phyloP scores from a whole-genome alignment of 2,797 vertebrate genomes.

The Prunella strophiata region DNA sequence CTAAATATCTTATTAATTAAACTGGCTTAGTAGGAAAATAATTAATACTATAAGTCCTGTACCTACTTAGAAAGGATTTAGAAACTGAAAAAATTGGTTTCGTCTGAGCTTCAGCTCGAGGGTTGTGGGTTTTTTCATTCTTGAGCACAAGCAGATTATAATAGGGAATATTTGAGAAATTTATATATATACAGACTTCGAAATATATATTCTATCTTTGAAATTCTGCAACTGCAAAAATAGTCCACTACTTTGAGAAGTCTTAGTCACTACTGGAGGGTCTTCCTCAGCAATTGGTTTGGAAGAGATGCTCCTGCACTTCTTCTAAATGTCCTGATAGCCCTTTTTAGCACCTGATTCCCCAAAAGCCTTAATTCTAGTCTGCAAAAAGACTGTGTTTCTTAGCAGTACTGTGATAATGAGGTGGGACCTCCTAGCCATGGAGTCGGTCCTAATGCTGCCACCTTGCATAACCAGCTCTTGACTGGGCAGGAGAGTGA shows the following conservation, averaged over 20 bases:
- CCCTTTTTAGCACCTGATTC: background rate
- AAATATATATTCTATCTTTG: background rate
- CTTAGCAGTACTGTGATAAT: background rate
- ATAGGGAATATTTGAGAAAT: background rate
- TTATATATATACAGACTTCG: background rate
- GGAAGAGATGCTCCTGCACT: background rate
- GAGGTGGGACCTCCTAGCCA: background rate
- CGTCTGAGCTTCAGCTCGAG: background rate
- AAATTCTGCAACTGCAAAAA: background rate
- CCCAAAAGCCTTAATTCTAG: background rate
- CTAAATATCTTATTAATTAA: slow-evolving; percentile 66
- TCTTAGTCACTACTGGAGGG: background rate
- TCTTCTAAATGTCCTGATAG: background rate
- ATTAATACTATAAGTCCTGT: slow-evolving; percentile 56
- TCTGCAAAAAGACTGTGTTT: background rate
- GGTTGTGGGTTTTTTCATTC: background rate
- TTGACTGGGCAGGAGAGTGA: background rate
- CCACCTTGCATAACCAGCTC: background rate
- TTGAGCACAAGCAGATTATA: background rate
- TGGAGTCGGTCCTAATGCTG: accelerated
- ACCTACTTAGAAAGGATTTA: slow-evolving; percentile 55
- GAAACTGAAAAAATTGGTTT: slow-evolving; percentile 36
- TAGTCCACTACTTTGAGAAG: background rate
- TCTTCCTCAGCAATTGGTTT: background rate
- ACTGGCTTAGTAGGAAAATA: slow-evolving; percentile 54